A percentile compares a stretch with the other conserved stretches of the same genome.
Evolutionary conservation across 2,888 invertebrate species (phyloP).

Genomic region (Idaea dimidiata): DNA sequence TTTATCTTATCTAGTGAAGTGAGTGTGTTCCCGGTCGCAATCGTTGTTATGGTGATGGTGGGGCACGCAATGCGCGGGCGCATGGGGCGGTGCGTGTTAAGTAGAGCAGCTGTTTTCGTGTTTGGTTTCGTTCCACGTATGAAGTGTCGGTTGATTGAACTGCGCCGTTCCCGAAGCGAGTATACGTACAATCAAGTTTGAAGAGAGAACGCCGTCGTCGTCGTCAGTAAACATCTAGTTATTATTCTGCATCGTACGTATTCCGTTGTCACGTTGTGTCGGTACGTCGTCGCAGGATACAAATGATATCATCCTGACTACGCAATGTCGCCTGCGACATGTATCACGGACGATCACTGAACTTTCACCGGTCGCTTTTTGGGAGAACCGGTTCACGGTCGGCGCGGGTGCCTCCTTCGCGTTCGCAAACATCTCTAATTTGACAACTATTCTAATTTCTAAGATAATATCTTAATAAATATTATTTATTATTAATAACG

Average conservation of each 20-base stretch:
- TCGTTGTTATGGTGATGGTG: neutral
- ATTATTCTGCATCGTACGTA: no score
- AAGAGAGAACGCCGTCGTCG: neutral
- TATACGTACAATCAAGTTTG: neutral
- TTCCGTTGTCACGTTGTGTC: neutral
- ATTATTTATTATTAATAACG: no score
- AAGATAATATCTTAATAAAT: no score
- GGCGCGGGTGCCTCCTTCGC: neutral
- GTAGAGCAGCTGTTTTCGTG: constrained; percentile 24
- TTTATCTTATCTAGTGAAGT: constrained; percentile 19
- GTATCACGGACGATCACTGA: neutral
- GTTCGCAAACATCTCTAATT: neutral
- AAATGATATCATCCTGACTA: neutral
- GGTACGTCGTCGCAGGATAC: no score
- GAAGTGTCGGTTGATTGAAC: constrained; percentile 3
- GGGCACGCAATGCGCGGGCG: neutral
- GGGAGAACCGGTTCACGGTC: neutral
- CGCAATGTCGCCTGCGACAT: neutral
- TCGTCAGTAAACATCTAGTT: neutral
- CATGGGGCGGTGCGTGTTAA: neutral
- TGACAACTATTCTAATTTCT: neutral
- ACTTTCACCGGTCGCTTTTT: neutral
- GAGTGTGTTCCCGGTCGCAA: constrained; percentile 8
- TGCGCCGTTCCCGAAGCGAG: neutral
- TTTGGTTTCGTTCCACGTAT: constrained; percentile 7